Conservation (phyloP, 2,797 vertebrate species). For the Scarus forsteni region DNA sequence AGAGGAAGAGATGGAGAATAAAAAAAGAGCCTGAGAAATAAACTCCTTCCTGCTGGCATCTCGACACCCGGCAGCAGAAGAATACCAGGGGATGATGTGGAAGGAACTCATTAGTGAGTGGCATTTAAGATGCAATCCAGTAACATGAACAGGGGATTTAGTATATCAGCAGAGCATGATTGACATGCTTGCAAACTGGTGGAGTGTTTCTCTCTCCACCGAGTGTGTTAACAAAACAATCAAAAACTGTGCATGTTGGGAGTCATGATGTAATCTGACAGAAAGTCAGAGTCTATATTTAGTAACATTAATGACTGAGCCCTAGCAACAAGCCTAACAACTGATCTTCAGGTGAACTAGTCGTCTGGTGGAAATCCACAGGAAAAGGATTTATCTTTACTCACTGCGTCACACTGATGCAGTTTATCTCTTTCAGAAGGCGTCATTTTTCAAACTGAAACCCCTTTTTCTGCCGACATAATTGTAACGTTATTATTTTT, state of each 20-base stretch:
- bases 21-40: conserved; percentile 25
- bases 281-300: conserved; percentile 50
- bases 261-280: conserved; percentile 43
- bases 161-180: conserved; percentile 59
- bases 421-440: conserved; percentile 27
- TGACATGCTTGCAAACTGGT: conserved; percentile 54
- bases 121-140: conserved; percentile 68
- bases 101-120: conserved; percentile 66
- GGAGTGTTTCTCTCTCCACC: conserved; percentile 39
- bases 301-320: conserved; percentile 47
- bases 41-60: conserved; percentile 55
- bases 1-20: background rate
- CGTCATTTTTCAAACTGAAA: conserved; percentile 25
- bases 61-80: conserved; percentile 43
- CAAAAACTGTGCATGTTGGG: conserved; percentile 31
- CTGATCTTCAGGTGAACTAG: conserved; percentile 26
- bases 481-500: conserved; percentile 28
- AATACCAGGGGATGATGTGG: conserved; percentile 61
- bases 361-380: background rate
- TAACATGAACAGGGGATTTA: conserved; percentile 63
- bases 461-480: conserved; percentile 12
- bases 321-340: conserved; percentile 31
- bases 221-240: conserved; percentile 41
- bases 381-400: conserved; percentile 22
- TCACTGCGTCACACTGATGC: conserved; percentile 5